Evolutionary conservation across 2,888 invertebrate species (phyloP), one percentile per base, ranked within the genome.

Genomic region (Kryphioiulus occultus): DNA sequence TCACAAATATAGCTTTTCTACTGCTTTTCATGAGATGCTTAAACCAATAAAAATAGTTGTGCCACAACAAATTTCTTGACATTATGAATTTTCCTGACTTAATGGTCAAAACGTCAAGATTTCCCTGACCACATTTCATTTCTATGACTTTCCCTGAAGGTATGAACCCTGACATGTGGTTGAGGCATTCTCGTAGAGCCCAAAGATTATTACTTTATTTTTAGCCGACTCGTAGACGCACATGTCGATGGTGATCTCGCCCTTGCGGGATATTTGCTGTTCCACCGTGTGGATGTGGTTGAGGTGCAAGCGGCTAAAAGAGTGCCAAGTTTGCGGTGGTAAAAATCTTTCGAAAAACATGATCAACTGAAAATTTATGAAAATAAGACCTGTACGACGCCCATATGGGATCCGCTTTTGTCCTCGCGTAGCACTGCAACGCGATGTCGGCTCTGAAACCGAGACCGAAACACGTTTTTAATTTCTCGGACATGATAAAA

Each of bases 381-480:
- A 3, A 4, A n/a, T 59, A 87, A 12, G 19, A 89, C 89, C 89
- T 89, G 90, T 97, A 95, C 90, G 95, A 94, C 44, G 96, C 95
- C 91, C 94, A 94, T n/a, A 97, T 92, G 0, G 97, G 97, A 92
- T 97, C 97, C 92, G 95, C 96, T 91, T 98, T 97, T 53, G 97
- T 95, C 92, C 96, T 95, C 90, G 96, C 95, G 91, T 95, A 96
- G 86, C 96, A 95, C 88, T 95, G 91, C 68, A 97, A 93, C 90
- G 95, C 95, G 89, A 96, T 93, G 53, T 90, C 88, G 19, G 42
- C 26, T 3, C 88, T 88, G 82, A 26, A 86, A 59, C 17, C 22
- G 9, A 10, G 44, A 30, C 17, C 30, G 19, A n/a, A 84, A 39
- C 19, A 30, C 3, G 19, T 83, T 3, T 12, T 30, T 35, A 12